Evolutionary conservation across 2,797 vertebrate species (phyloP), one percentile per base, ranked within the genome.

Genomic region (Etheostoma perlongum): DNA sequence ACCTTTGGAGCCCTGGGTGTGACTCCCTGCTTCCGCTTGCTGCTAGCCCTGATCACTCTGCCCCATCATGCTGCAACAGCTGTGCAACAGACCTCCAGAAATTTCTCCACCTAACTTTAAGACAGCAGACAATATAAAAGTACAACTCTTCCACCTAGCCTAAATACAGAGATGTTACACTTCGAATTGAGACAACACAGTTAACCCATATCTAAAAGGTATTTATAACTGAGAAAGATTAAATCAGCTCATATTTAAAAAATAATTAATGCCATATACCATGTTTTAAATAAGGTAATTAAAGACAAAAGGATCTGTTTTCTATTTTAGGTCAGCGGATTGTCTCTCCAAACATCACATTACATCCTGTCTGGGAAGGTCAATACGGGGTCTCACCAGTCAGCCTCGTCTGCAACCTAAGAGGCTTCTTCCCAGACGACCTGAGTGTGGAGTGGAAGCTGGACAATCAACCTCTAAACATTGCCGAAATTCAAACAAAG

Each of bases 331-430:
- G 0, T 6, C 0, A 0, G 0, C 23, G 0, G 16, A 2, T 78
- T 33, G 1, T 58, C 40, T 0, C 46, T 42, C 90, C 92, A 75
- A 90, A 67, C 25, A 89, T 95, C 74, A 80, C 77, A 27, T 6
- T 95, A 21, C 36, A 85, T 66, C 65, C 83, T 18, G 47, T 80
- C 12, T 91, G 86, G 85, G 80, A 73, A 2, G 74, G 44, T 70
- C 15, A 74, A 27, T 6, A 73, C 0, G 66, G 11, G 8, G n/a
- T 7, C 9, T 88, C 87, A 5, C 0, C 23, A 14, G 62, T 93
- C 57, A 83, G 42, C 51, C 89, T 95, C 54, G 7, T 91, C 62
- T 95, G 95, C 86, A 82, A 55, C 27, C 6, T 94, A 6, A 91
- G 74, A 7, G 84, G 51, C 25, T 92, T 76, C 77, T 86, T 55